These are phyloP conservation scores for Ganaspis sp. DNA, from an alignment of 1,140 invertebrate genomes.

Conservation along the genomic window DNA sequence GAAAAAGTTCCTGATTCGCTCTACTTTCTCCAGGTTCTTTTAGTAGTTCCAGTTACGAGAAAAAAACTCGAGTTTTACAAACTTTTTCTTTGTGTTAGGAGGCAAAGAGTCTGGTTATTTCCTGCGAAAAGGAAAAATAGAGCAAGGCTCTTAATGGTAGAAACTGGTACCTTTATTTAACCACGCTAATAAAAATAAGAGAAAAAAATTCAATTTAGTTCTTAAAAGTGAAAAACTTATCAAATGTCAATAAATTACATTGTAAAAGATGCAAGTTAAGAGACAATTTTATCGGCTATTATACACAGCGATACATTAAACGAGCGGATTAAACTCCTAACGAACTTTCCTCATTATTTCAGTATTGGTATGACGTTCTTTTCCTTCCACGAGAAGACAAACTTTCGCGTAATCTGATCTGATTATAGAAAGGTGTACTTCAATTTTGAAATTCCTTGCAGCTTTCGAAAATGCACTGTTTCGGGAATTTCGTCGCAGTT, in stretches of 20 bases:
- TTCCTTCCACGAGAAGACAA: neutral
- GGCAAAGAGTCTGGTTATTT: slow-evolving; percentile 19
- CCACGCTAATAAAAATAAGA: neutral
- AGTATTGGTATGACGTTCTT: neutral
- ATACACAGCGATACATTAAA: neutral
- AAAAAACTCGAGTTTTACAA: slow-evolving; percentile 24
- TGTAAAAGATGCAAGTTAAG: too few species aligned
- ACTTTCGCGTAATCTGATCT: neutral
- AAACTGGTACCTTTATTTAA: slow-evolving; percentile 14
- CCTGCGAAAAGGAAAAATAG: slow-evolving; percentile 2
- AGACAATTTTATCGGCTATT: neutral
- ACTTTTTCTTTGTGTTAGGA: slow-evolving; percentile 22
- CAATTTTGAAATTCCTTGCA: neutral
- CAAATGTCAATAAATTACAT: neutral
- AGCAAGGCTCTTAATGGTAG: neutral
- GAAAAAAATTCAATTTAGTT: neutral
- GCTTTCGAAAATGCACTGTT: neutral
- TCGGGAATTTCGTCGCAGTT: neutral
- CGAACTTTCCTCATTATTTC: slow-evolving; percentile 16
- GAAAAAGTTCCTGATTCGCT: slow-evolving; percentile 19
- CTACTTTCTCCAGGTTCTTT: neutral
- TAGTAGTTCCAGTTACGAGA: slow-evolving; percentile 26
- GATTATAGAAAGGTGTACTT: neutral
- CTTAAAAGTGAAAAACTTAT: neutral
- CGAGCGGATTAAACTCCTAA: neutral